These are phyloP conservation scores for Gorsachius goisagi DNA, from an alignment of 2,113 vertebrate genomes.

Conservation along the genomic window DNA sequence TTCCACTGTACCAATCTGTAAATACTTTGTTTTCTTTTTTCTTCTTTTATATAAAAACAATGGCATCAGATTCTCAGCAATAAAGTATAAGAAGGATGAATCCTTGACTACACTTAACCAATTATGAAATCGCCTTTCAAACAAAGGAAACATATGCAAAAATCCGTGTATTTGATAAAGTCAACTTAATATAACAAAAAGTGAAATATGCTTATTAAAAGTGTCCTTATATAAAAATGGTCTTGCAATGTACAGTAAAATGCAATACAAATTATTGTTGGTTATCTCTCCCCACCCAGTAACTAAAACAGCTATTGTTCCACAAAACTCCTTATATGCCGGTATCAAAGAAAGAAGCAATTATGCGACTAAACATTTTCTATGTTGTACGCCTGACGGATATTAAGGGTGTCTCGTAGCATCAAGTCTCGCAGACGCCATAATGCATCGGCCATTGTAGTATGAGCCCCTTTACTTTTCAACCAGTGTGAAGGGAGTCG, in stretches of 20 bases:
- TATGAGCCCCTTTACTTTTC: slow-evolving; percentile 97
- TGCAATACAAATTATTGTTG: slow-evolving; percentile 81
- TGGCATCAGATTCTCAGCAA: slow-evolving; percentile 75
- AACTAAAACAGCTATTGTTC: slow-evolving; percentile 77
- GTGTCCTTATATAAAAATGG: slow-evolving; percentile 86
- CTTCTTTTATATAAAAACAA: slow-evolving; percentile 68
- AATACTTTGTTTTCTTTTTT: slow-evolving; percentile 64
- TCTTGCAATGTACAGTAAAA: slow-evolving; percentile 85
- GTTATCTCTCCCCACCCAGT: slow-evolving; percentile 74
- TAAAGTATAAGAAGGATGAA: slow-evolving; percentile 78
- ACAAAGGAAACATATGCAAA: slow-evolving; percentile 82
- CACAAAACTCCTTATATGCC: slow-evolving; percentile 60
- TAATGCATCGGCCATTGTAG: slow-evolving; percentile 95
- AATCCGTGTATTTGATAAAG: slow-evolving; percentile 80
- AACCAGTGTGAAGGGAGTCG: slow-evolving; percentile 95
- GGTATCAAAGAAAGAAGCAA: slow-evolving; percentile 70
- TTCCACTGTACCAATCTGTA: slow-evolving; percentile 74
- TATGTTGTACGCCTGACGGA: slow-evolving; percentile 91
- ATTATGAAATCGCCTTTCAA: slow-evolving; percentile 78
- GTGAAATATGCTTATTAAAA: slow-evolving; percentile 86
- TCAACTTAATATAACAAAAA: slow-evolving; percentile 86
- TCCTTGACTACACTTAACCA: slow-evolving; percentile 73
- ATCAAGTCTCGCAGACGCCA: slow-evolving; percentile 98
- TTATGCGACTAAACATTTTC: slow-evolving; percentile 80
- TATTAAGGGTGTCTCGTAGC: slow-evolving; percentile 94